Percentiles rank a stretch among this genome's conserved stretches.
phyloP scores from a whole-genome alignment of 2,113 vertebrate species.

The Mugil cephalus region DNA sequence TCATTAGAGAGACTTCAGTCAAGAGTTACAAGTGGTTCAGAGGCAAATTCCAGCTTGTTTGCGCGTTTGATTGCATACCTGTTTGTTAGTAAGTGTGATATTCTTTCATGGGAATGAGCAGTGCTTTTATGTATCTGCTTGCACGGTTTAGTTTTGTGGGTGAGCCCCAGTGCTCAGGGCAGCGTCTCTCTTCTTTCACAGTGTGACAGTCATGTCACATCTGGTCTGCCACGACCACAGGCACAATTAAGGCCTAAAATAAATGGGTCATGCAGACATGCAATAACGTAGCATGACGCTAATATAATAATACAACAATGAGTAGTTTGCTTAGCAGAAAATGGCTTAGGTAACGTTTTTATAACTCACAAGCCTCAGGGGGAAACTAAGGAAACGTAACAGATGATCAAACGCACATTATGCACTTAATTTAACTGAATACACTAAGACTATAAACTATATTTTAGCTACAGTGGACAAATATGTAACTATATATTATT shows the following conservation, averaged over 20 bases:
- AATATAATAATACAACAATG: constrained; percentile 40
- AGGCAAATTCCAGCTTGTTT: constrained; percentile 2
- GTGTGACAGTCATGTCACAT: constrained; percentile 62
- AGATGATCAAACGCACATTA: constrained; percentile 19
- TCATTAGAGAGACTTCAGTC: constrained; percentile 10
- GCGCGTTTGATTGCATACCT: background rate
- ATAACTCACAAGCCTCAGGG: constrained; percentile 6
- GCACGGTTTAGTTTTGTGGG: constrained; percentile 8
- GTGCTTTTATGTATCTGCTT: background rate
- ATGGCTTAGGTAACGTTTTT: constrained; percentile 23
- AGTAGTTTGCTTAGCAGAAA: constrained; percentile 30
- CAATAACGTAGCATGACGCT: constrained; percentile 44
- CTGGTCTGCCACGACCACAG: constrained; percentile 64
- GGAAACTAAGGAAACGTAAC: constrained; percentile 12
- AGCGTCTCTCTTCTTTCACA: constrained; percentile 52
- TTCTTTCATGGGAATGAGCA: background rate
- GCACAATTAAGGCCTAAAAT: constrained; percentile 65
- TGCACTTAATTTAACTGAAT: constrained; percentile 1
- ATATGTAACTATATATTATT: background rate
- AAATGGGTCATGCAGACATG: constrained; percentile 66
- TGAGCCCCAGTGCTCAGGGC: constrained; percentile 45
- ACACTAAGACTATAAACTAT: background rate
- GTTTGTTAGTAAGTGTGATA: background rate
- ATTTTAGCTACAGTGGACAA: background rate
- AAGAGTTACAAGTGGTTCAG: background rate